Base-by-base conservation (phyloP, 1,140 invertebrate species). In the Euglossa dilemma region DNA sequence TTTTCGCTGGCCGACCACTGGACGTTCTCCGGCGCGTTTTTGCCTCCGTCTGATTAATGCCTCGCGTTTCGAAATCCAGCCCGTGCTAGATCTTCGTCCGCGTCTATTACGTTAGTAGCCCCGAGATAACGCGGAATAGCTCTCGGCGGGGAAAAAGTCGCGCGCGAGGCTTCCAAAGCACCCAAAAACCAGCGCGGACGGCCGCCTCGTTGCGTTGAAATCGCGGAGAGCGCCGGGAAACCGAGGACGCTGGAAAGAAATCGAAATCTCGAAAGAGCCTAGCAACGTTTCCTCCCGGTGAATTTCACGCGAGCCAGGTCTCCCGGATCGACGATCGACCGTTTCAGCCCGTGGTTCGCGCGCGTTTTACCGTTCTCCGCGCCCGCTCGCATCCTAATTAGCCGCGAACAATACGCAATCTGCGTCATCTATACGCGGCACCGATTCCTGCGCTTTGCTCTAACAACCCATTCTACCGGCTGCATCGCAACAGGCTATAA, bases 1-100 rank as follows among this genome's bases (percentile, higher is more conserved):
- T 90, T 90, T 89, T 85, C 88, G 71, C 80, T 57, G n/a, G 23
- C 61, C 63, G 63, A 50, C 57, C 72, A 71, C 71, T 50, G 59
- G 57, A 79, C 82, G 71, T 78, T 61, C 63, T 43, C 64, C 61
- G 63, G 56, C 47, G 14, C 71, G 59, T 87, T 87, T 87, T 87
- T 87, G 74, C 59, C 54, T 23, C 57, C 12, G 12, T 0, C 64
- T 84, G 80, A 87, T 72, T 61, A 64, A 87, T 87, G 63, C 52
- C 28, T 28, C 43, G 64, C 61, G 45, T 50, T 83, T 72, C 73
- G 69, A 81, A 78, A 72, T 81, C 73, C 70, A 43, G 43, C 20
- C 43, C 66, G 70, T 23, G 71, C 28, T 43, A 59, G 43, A 36
- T 64, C 64, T 54, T 54, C 28, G 28, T 52, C 67, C 50, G 18